These are phyloP conservation scores for Chymomyza procnemis DNA, from an alignment of 2,888 invertebrate species.

Conservation along the genomic window DNA sequence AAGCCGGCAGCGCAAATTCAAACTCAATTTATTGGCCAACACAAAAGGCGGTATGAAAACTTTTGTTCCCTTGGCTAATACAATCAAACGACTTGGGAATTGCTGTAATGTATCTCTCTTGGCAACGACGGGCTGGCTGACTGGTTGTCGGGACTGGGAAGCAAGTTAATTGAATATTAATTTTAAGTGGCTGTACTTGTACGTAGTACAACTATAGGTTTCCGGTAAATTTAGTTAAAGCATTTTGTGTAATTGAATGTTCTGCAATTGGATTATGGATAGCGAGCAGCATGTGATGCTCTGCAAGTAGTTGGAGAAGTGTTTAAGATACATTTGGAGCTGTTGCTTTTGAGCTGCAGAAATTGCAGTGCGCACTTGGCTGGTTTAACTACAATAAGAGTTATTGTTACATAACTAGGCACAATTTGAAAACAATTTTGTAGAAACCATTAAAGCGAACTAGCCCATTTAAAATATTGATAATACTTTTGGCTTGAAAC, in stretches of 20 bases:
- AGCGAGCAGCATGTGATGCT: slow-evolving; percentile 32
- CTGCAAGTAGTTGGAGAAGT: too few relatives aligned
- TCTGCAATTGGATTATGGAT: slow-evolving; percentile 46
- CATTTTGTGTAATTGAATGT: slow-evolving; percentile 63
- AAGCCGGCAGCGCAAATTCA: slow-evolving; percentile 21
- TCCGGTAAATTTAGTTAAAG: slow-evolving; percentile 38
- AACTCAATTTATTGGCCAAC: slow-evolving; percentile 51
- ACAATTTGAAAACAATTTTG: too few relatives aligned
- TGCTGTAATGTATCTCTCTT: neutral
- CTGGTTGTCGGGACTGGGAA: too few relatives aligned
- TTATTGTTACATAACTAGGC: too few relatives aligned
- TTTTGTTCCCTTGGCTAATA: slow-evolving; percentile 16
- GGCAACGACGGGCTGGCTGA: too few relatives aligned
- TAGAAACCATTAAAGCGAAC: too few relatives aligned
- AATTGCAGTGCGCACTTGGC: too few relatives aligned
- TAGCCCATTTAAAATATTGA: too few relatives aligned
- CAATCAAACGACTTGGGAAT: neutral
- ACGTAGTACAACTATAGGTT: neutral
- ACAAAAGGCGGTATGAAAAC: slow-evolving; percentile 20
- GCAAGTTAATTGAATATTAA: slow-evolving; percentile 68
- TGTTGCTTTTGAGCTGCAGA: too few relatives aligned
- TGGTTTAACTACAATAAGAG: too few relatives aligned
- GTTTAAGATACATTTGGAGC: too few relatives aligned
- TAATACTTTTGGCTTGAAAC: too few relatives aligned
- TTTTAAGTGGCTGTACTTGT: slow-evolving; percentile 58